Base-by-base conservation (phyloP, 1,140 invertebrate genomes). In the Drosophila ambigua region DNA sequence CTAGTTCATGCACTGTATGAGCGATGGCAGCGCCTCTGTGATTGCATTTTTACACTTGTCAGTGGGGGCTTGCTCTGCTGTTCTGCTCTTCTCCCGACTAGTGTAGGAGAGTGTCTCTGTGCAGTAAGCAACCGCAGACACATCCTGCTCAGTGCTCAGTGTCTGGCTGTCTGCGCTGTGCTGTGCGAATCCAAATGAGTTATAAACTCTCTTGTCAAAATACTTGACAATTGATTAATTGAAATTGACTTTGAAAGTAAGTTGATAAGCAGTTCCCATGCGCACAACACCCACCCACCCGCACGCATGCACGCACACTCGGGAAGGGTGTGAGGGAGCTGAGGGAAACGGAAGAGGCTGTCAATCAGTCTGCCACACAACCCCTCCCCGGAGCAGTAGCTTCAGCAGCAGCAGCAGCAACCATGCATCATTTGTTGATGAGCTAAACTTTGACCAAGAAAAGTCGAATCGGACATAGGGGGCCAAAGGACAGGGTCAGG, bases 221-320 rank as follows among this genome's bases (percentile, higher is more conserved):
- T 82, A 77, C 79, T 89, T 79, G 83, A 89, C 84, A 83, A 73
- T 77, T 88, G 83, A 88, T 88, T 89, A 88, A 89, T 88, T 83
- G 84, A 79, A 89, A 88, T 79, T 75, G 83, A 89, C 84, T 88
- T 68, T 69, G 74, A 50, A 81, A 78, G 61, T 79, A 67, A 76
- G 72, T 51, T 64, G 77, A 77, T 83, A 87, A 82, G 79, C 74
- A 54, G 24, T 35, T 55, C 45, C 46, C 58, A 50, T 55, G 55
- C 50, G 52, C 57, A 41, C 53, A 28, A 2, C 4, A 3, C 23
- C 3, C 23, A 24, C 20, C 20, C 49, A 41, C 51, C 59, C 31
- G 45, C 73, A 73, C 52, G 35, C 31, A 46, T 7, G 26, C 45
- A 63, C 39, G 39, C 58, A 54, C 62, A 49, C 45, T 31, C 31